Percentiles rank a stretch among this genome's conserved stretches.
phyloP scores from a whole-genome alignment of 1,140 invertebrate species.

The Elysia chlorotica region DNA sequence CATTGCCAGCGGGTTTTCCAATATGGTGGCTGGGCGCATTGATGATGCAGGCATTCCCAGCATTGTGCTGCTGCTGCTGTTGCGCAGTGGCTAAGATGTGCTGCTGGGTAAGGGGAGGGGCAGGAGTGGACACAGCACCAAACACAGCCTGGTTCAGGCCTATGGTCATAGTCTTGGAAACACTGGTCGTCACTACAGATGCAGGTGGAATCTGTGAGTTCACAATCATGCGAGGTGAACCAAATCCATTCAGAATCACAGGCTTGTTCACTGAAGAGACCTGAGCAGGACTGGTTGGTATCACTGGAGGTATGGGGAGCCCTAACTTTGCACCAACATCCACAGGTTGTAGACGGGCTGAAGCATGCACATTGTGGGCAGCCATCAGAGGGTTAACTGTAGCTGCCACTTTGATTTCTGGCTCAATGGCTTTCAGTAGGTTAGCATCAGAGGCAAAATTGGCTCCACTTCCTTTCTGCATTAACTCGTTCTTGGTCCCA shows the following conservation, averaged over 20 bases:
- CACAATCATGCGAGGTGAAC: constrained; percentile 13
- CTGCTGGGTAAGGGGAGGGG: no score
- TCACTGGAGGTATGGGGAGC: constrained; percentile 1
- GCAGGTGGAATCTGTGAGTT: constrained; percentile 8
- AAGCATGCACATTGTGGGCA: background rate
- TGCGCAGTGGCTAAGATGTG: no score
- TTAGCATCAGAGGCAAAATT: no score
- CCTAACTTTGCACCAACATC: background rate
- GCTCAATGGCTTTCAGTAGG: no score
- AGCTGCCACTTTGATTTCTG: no score
- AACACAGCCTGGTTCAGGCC: constrained; percentile 15
- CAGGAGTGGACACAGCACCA: no score
- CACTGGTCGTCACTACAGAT: constrained; percentile 10
- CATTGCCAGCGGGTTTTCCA: background rate
- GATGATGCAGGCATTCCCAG: background rate
- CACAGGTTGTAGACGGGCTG: background rate
- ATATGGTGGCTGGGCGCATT: background rate
- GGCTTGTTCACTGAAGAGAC: background rate
- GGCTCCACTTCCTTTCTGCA: no score
- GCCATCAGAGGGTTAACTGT: constrained; percentile 10
- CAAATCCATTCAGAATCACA: constrained; percentile 10
- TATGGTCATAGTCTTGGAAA: constrained; percentile 11
- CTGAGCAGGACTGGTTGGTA: constrained; percentile 2
- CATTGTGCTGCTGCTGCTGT: background rate
- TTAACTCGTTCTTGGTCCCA: no score